Base-by-base conservation (phyloP, 2,113 vertebrate species). In the Phoxinus phoxinus region DNA sequence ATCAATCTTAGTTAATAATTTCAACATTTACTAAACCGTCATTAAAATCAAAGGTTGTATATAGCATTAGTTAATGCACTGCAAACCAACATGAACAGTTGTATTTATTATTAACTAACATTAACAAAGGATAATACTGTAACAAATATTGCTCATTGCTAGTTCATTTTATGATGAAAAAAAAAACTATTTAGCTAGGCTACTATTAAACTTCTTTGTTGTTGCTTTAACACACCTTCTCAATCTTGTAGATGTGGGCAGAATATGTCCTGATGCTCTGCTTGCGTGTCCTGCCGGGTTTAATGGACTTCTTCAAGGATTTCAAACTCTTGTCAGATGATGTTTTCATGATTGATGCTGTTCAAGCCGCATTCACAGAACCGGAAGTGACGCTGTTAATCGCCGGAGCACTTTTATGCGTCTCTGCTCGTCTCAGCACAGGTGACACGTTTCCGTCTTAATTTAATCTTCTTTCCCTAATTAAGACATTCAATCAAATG, bases 281-380 rank as follows among this genome's bases (percentile, higher is more conserved):
- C 25, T 65, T 83, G 35, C n/a, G 23, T 37, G 80, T 84, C 35
- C 84, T 23, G 61, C 21, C 32, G 0, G 3, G 10, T 30, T 12
- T 37, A 10, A n/a, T 61, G 51, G 37, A 21, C 32, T 65, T 84
- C 46, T 35, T 79, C 23, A 21, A 11, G 2, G 3, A 21, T 7
- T 8, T 32, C 59, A 0, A 1, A 15, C 41, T 61, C 53, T n/a
- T n/a, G 7, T 46, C 10, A 21, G 37, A 12, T 15, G 59, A 23
- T 4, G 56, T 8, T 81, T 90, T 91, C 90, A 91, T 89, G 0
- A 4, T 88, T 3, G 72, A 44, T 19, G 2, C 81, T 6, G 8
- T 30, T 25, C 25, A 41, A 35, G 35, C 35, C 30, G 32, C 65
- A 9, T 7, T 67, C n/a, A 27, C 63, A 4, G 6, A 8, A 9